Conservation (phyloP, 2,888 invertebrate species). For the Siphlonurus alternatus region DNA sequence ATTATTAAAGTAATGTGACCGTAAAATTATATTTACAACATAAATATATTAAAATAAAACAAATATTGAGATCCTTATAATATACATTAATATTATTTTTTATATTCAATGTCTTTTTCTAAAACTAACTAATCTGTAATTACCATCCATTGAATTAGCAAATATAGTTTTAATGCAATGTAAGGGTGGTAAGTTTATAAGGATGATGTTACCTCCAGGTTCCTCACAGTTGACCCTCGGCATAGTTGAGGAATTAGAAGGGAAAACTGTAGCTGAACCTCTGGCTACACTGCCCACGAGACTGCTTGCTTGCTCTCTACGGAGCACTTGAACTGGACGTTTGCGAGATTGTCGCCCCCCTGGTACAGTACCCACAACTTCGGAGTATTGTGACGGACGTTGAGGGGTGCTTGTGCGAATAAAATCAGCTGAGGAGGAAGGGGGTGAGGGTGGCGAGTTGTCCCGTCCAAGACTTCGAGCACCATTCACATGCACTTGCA, state of each 20-base stretch:
- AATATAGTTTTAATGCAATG: no score
- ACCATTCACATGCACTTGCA: constrained; percentile 73
- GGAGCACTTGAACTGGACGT: not conserved
- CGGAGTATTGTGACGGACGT: not conserved
- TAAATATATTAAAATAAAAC: no score
- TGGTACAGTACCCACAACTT: not conserved
- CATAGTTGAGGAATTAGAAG: not conserved
- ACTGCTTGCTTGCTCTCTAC: not conserved
- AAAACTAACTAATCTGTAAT: no score
- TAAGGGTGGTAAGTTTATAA: no score
- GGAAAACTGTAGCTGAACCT: not conserved
- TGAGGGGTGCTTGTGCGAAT: not conserved
- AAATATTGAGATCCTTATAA: no score
- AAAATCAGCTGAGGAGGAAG: not conserved
- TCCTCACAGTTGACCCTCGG: not conserved
- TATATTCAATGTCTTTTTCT: no score
- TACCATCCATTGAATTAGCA: no score
- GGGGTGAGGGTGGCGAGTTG: not conserved
- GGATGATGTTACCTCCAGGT: not conserved
- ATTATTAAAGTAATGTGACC: no score
- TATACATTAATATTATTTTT: no score
- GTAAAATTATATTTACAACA: no score
- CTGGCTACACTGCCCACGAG: not conserved
- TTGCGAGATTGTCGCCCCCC: not conserved
- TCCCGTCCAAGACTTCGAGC: constrained; percentile 44